Percentiles rank a stretch among this genome's conserved stretches.
phyloP scores from a whole-genome alignment of 2,113 vertebrate species.

The Takifugu bimaculatus region DNA sequence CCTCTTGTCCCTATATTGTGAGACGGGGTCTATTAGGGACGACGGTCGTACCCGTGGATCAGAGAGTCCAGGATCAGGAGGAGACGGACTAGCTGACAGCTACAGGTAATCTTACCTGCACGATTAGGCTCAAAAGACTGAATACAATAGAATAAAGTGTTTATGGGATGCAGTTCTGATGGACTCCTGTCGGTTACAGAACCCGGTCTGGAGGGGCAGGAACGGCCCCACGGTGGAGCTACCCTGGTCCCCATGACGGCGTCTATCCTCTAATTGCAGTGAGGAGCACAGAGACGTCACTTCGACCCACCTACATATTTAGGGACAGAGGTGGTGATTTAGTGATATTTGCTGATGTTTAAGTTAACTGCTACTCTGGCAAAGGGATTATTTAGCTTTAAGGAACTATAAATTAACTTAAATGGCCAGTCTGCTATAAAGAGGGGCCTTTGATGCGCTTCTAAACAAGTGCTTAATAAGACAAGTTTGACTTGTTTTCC shows the following conservation, averaged over 20 bases:
- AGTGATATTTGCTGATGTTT: slow-evolving; percentile 30
- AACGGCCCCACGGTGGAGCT: slow-evolving; percentile 19
- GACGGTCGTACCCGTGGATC: slow-evolving; percentile 43
- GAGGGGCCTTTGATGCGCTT: slow-evolving; percentile 37
- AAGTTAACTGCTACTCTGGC: slow-evolving; percentile 27
- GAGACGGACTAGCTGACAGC: slow-evolving; percentile 54
- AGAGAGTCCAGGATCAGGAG: slow-evolving; percentile 25
- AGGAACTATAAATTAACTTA: slow-evolving; percentile 17
- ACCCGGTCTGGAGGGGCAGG: slow-evolving; percentile 12
- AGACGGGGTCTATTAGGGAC: slow-evolving; percentile 78
- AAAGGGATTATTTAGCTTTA: slow-evolving; percentile 44
- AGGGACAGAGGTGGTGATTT: slow-evolving; percentile 21
- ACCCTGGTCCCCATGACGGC: slow-evolving; percentile 26
- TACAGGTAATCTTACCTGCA: slow-evolving; percentile 17
- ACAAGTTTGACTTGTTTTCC: slow-evolving; percentile 48
- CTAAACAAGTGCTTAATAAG: slow-evolving; percentile 38
- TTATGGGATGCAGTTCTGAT: neutral
- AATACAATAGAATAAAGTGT: neutral
- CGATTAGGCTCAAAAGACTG: neutral
- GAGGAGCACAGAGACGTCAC: slow-evolving; percentile 20
- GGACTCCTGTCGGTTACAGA: slow-evolving; percentile 31
- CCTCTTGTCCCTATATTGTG: slow-evolving; percentile 79
- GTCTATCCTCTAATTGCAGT: slow-evolving; percentile 28
- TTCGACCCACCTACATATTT: slow-evolving; percentile 31
- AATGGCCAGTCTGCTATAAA: slow-evolving; percentile 16